Evolutionary conservation across 2,888 invertebrate species (phyloP).

Genomic region (Perdita meconis): DNA sequence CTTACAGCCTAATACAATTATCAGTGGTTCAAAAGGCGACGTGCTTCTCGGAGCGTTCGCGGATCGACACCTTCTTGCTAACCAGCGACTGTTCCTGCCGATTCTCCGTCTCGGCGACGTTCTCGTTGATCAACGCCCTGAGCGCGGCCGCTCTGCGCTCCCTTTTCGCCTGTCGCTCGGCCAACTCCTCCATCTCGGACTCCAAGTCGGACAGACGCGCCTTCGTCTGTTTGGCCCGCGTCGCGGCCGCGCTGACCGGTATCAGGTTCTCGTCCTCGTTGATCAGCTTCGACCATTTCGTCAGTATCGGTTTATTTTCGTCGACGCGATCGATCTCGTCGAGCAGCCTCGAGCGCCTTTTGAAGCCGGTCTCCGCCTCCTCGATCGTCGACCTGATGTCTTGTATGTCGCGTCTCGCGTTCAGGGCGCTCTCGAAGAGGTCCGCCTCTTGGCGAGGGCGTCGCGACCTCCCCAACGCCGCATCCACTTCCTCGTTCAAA

Average conservation of each 20-base stretch:
- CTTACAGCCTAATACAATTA: background rate
- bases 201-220: constrained; percentile 90
- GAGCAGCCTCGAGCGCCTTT: constrained; percentile 82
- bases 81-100: constrained; percentile 66
- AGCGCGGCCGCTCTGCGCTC: constrained; percentile 90
- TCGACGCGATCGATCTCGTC: constrained; percentile 68
- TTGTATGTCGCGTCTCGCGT: constrained; percentile 69
- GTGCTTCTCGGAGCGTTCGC: constrained; percentile 80
- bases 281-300: constrained; percentile 88
- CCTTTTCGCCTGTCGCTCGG: constrained; percentile 88
- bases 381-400: constrained; percentile 79
- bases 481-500: constrained; percentile 87
- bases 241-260: constrained; percentile 86
- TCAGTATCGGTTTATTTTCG: constrained; percentile 84
- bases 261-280: constrained; percentile 78
- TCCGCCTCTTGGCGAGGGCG: constrained; percentile 64
- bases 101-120: constrained; percentile 83
- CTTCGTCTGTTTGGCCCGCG: constrained; percentile 88
- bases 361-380: constrained; percentile 85
- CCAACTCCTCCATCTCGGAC: constrained; percentile 90
- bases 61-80: constrained; percentile 76
- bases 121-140: constrained; percentile 88
- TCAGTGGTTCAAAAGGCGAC: constrained; percentile 79
- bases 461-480: constrained; percentile 34
- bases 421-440: constrained; percentile 52